Conservation (phyloP, 2,113 vertebrate genomes). For the Vombatus ursinus region DNA sequence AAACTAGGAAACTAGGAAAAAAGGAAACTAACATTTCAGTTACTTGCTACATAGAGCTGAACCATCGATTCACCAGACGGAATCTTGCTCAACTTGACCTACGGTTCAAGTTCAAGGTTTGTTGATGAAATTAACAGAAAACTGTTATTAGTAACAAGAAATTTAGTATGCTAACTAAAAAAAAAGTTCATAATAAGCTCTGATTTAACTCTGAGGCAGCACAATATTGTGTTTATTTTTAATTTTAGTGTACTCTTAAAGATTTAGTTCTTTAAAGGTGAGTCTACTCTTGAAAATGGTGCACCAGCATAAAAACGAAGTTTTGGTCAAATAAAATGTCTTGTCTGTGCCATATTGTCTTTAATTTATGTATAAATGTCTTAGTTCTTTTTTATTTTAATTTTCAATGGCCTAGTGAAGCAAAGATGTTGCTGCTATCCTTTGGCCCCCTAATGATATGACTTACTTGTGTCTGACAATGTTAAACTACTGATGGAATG, state of each 20-base stretch:
- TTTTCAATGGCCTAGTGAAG: neutral
- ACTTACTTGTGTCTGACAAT: neutral
- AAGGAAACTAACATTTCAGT: neutral
- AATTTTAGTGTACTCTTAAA: neutral
- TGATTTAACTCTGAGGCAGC: neutral
- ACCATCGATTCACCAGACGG: neutral
- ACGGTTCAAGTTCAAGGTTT: neutral
- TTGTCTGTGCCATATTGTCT: neutral
- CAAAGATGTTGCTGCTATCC: neutral
- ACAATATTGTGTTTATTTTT: neutral
- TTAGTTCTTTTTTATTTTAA: neutral
- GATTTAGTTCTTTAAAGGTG: neutral
- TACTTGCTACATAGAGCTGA: neutral
- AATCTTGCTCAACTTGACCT: neutral
- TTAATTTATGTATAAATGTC: neutral
- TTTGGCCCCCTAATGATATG: neutral
- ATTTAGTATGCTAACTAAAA: neutral
- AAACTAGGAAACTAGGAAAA: neutral
- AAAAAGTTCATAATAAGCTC: neutral
- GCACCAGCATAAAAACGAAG: neutral
- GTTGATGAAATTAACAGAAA: constrained; percentile 19
- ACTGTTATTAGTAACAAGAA: constrained; percentile 11
- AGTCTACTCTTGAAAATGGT: neutral
- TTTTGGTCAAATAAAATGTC: neutral
- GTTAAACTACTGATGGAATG: neutral